These are phyloP conservation scores for Poeciliopsis paucimaculata DNA, from an alignment of 2,797 vertebrate species.

Conservation along the genomic window DNA sequence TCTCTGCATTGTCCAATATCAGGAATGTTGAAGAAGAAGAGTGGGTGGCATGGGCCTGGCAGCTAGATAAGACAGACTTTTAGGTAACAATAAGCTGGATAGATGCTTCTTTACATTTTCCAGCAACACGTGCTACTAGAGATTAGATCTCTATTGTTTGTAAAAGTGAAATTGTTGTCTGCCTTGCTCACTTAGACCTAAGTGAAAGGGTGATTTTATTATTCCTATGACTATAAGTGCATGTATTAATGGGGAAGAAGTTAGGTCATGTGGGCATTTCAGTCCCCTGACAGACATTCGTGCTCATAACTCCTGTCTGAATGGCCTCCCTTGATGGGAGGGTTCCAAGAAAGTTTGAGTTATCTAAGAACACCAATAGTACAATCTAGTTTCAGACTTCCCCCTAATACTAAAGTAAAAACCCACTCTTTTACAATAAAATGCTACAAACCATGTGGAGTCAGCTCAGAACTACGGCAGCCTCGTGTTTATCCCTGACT, in stretches of 20 bases:
- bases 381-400: not conserved
- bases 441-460: not conserved
- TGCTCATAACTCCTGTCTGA: slow-evolving; percentile 38
- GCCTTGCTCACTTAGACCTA: slow-evolving; percentile 15
- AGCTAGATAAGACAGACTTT: slow-evolving; percentile 56
- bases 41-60: slow-evolving; percentile 58
- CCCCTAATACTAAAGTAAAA: not conserved
- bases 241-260: slow-evolving; percentile 27
- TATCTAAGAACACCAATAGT: not conserved
- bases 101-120: slow-evolving; percentile 59
- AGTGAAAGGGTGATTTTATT: not conserved
- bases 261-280: slow-evolving; percentile 35
- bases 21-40: slow-evolving; percentile 31
- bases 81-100: slow-evolving; percentile 52
- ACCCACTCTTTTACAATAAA: not conserved
- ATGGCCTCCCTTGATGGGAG: not conserved
- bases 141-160: slow-evolving; percentile 26
- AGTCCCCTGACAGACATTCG: slow-evolving; percentile 19
- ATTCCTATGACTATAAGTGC: slow-evolving; percentile 24
- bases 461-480: not conserved
- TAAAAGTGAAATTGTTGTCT: slow-evolving; percentile 12
- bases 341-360: not conserved
- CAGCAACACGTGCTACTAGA: slow-evolving; percentile 21
- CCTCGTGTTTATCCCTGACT: not conserved
- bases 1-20: slow-evolving; percentile 63